Percentiles rank a stretch among this genome's conserved stretches.
These are phyloP conservation scores for Nerophis lumbriciformis DNA, from an alignment of 2,113 vertebrate species.

Conservation along the genomic window DNA sequence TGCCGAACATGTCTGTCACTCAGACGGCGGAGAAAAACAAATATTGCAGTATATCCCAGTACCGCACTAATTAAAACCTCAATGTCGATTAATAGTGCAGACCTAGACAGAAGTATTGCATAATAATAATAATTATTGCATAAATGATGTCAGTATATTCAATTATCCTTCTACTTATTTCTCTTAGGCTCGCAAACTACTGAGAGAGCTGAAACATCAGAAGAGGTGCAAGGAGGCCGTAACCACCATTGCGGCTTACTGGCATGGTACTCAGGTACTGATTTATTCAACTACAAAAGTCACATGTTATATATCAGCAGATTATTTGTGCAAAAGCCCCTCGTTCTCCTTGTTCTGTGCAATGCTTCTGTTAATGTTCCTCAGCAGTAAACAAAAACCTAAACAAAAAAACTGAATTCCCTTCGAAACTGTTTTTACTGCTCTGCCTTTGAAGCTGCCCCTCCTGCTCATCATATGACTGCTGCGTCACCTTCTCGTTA, in stretches of 20 bases:
- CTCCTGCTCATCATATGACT: slow-evolving; percentile 47
- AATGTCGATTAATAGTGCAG: no score
- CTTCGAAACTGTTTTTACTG: background rate
- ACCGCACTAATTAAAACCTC: no score
- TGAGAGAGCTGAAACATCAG: slow-evolving; percentile 88
- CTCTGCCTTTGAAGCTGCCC: background rate
- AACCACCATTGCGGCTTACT: slow-evolving; percentile 89
- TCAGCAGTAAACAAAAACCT: slow-evolving; percentile 9
- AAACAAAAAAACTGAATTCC: no score
- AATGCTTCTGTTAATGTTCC: slow-evolving; percentile 19
- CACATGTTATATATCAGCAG: background rate
- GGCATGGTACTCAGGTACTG: slow-evolving; percentile 92
- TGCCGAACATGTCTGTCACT: no score
- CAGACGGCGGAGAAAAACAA: no score
- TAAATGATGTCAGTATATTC: background rate
- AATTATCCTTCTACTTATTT: background rate
- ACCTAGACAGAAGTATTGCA: no score
- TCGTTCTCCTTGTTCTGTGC: slow-evolving; percentile 6
- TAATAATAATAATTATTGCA: no score
- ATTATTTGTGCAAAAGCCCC: background rate
- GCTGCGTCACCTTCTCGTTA: slow-evolving; percentile 3
- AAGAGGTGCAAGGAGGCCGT: slow-evolving; percentile 89
- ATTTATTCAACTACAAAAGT: slow-evolving; percentile 5
- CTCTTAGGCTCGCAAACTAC: slow-evolving; percentile 83
- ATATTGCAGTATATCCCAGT: no score